Conservation (phyloP, 1,140 invertebrate species). For the Danaus plexippus region DNA sequence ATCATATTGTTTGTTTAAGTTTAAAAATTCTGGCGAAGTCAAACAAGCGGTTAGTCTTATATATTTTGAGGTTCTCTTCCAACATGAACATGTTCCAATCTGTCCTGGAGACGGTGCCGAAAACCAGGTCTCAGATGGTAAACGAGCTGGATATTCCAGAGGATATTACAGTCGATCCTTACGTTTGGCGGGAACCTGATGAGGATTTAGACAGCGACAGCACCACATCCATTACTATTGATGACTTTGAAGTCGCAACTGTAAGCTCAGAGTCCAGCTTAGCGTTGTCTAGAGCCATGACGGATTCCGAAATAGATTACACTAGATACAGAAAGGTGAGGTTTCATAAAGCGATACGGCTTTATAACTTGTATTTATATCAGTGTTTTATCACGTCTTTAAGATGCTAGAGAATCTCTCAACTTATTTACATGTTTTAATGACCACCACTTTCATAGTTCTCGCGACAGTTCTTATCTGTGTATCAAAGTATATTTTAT, state of each 20-base stretch:
- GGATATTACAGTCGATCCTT: constrained; percentile 36
- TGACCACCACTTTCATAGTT: too few species aligned
- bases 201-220: constrained; percentile 31
- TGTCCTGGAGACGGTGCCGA: constrained; percentile 38
- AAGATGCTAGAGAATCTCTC: too few species aligned
- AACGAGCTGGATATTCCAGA: constrained; percentile 51
- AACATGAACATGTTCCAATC: constrained; percentile 52
- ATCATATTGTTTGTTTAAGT: too few species aligned
- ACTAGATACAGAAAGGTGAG: constrained; percentile 42
- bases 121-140: constrained; percentile 45
- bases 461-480: too few species aligned
- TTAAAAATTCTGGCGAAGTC: too few species aligned
- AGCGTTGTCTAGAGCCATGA: constrained; percentile 51
- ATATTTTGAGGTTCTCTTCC: too few species aligned
- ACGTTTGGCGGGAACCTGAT: constrained; percentile 36
- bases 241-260: constrained; percentile 23
- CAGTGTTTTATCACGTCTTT: too few species aligned
- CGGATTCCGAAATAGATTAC: constrained; percentile 58
- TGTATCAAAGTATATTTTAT: neutral
- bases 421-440: too few species aligned
- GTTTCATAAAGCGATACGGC: too few species aligned
- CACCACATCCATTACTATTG: constrained; percentile 23
- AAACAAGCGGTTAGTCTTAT: too few species aligned
- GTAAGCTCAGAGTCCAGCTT: constrained; percentile 45
- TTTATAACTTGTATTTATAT: too few species aligned